Evolutionary conservation across 2,113 vertebrate species (phyloP).

Genomic region (Leiothrix lutea): DNA sequence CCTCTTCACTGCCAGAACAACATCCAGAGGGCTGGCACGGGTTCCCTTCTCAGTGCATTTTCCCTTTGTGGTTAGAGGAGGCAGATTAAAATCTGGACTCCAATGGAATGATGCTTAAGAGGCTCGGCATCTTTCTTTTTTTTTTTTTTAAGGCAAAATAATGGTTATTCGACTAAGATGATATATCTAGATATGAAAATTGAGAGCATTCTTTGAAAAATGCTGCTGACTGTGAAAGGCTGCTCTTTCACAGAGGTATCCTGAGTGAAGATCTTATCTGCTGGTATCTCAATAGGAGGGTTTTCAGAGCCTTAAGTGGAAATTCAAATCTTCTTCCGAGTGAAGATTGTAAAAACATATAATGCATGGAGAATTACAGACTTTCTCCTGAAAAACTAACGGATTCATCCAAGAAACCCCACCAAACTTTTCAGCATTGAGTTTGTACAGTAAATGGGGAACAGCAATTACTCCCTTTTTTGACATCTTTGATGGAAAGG

Average conservation of each 20-base stretch:
- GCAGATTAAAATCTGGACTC: conserved; percentile 65
- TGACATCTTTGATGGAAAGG: not conserved
- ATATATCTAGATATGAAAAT: conserved; percentile 68
- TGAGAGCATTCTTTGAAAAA: conserved; percentile 65
- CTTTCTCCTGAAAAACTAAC: not conserved
- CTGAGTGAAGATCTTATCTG: conserved; percentile 64
- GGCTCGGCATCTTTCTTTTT: not conserved
- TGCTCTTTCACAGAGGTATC: conserved; percentile 62
- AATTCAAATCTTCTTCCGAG: conserved; percentile 64
- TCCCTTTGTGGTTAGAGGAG: conserved; percentile 4
- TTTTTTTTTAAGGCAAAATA: conserved; percentile 59
- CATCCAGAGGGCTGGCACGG: not conserved
- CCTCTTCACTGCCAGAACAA: not conserved
- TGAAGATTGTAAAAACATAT: conserved; percentile 64
- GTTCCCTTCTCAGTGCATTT: conserved; percentile 26
- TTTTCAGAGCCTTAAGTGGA: conserved; percentile 66
- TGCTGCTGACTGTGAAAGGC: conserved; percentile 53
- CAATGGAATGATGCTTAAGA: conserved; percentile 60
- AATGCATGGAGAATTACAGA: conserved; percentile 27
- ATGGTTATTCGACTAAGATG: conserved; percentile 69
- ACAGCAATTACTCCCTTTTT: rapidly evolving
- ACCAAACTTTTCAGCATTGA: not conserved
- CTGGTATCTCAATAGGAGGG: conserved; percentile 49
- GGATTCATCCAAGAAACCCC: not conserved
- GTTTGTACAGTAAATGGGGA: not conserved